Evolutionary conservation across 2,888 invertebrate species (phyloP).

Genomic region (Ceriagrion tenellum): DNA sequence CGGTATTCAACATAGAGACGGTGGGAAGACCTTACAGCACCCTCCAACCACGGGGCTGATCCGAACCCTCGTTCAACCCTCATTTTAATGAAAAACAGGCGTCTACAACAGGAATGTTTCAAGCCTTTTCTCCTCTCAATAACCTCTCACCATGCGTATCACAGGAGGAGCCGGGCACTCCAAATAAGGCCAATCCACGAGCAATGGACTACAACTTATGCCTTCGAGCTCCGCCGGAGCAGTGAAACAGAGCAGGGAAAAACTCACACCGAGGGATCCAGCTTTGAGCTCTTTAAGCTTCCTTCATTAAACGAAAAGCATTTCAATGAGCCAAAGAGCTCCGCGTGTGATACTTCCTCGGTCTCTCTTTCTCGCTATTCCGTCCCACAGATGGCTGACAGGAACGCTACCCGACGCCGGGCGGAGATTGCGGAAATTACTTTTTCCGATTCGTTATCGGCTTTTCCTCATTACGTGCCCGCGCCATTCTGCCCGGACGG

Average conservation of each 20-base stretch:
- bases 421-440: conserved; percentile 1
- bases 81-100: too few relatives aligned
- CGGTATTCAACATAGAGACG: too few relatives aligned
- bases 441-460: conserved; percentile 56
- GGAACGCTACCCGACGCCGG: conserved; percentile 13
- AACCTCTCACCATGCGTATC: too few relatives aligned
- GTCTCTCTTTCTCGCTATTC: neutral
- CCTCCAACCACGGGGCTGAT: too few relatives aligned
- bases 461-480: conserved; percentile 45
- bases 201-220: neutral
- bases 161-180: neutral
- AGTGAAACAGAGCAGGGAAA: neutral
- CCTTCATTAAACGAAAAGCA: neutral
- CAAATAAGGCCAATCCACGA: neutral
- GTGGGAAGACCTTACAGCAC: too few relatives aligned
- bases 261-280: neutral
- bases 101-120: too few relatives aligned
- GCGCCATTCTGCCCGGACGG: neutral
- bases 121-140: too few relatives aligned
- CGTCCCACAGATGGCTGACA: neutral
- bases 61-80: too few relatives aligned
- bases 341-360: neutral
- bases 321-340: neutral
- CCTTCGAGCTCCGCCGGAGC: neutral
- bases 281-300: neutral